Base-by-base conservation (phyloP, 2,888 invertebrate genomes). In the Thalpophila matura region DNA sequence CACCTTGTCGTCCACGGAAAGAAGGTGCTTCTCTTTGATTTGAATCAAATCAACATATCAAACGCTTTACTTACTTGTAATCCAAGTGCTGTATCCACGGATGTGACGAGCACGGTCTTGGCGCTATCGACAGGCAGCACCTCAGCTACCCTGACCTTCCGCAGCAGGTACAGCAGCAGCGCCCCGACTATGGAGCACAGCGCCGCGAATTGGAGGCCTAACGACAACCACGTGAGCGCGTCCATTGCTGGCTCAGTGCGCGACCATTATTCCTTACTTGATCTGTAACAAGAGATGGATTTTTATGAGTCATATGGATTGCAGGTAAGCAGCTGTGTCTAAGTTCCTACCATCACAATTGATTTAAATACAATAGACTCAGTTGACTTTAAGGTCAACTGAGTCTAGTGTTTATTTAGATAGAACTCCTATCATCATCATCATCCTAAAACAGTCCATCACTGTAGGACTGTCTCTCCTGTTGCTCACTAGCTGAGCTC, bases 151-250 rank as follows among this genome's bases (percentile, higher is more conserved):
- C 96, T 96, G 64, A 97, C 97, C 91, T 97, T 97, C 88, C 97
- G 96, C 78, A 98, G 94, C 76, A 98, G 92, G 86, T 98, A 98
- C 78, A 97, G 94, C 73, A 98, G 94, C 78, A 98, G 95, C 27
- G 97, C 98, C n/a, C 97, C 97, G 40, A 97, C 98, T 80, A 98
- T 97, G 65, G 97, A 97, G 91, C 97, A 97, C 47, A 98, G 95
- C 24, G 98, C 98, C 69, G 97, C 96, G 81, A 98, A 95, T 91
- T 98, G 98, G 85, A 98, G 96, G 81, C 97, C 97, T 88, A 98
- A 94, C 31, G 97, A 96, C 85, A 97, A 92, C 92, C 97, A 97
- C 82, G 97, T 98, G 85, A 97, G 97, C 85, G 97, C 96, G 88
- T 98, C 98, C 98, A 98, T 98, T 65, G 82, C 84, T 80, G 46